Percentiles rank a stretch among this genome's conserved stretches.
These are phyloP conservation scores for Hippocampus abdominalis DNA, from an alignment of 2,113 vertebrate species.

Conservation along the genomic window DNA sequence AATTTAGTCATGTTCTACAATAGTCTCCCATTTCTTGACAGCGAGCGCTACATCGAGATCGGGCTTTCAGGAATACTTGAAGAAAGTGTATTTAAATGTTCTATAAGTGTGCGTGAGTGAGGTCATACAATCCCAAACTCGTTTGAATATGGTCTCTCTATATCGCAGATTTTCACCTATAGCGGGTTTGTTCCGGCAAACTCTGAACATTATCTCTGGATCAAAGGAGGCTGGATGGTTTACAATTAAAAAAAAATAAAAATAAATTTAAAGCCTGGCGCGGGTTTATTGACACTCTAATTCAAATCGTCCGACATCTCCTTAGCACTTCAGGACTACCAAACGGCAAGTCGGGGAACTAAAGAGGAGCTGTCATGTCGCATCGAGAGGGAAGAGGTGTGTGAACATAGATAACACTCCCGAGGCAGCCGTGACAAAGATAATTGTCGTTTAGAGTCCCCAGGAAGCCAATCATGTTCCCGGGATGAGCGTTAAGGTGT, in stretches of 20 bases:
- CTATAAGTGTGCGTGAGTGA: slow-evolving; percentile 44
- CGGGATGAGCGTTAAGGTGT: background rate
- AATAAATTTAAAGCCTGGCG: slow-evolving; percentile 26
- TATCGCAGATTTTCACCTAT: slow-evolving; percentile 11
- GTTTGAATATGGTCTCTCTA: slow-evolving; percentile 38
- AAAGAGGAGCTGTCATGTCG: slow-evolving; percentile 65
- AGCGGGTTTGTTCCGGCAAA: background rate
- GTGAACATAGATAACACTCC: slow-evolving; percentile 63
- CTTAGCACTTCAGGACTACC: slow-evolving; percentile 56
- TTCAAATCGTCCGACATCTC: slow-evolving; percentile 71
- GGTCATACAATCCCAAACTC: slow-evolving; percentile 49
- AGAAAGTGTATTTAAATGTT: slow-evolving; percentile 23
- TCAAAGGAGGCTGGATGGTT: slow-evolving; percentile 50
- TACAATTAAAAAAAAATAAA: slow-evolving; percentile 30
- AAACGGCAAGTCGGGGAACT: slow-evolving; percentile 56
- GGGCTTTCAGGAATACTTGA: background rate
- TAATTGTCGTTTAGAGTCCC: slow-evolving; percentile 53
- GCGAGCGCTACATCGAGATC: background rate
- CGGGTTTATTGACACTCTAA: slow-evolving; percentile 64
- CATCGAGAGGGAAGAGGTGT: slow-evolving; percentile 61
- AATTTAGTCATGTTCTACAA: background rate
- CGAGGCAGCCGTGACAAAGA: slow-evolving; percentile 50
- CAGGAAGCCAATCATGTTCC: slow-evolving; percentile 13
- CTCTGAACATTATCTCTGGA: slow-evolving; percentile 59
- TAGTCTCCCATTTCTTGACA: background rate